Evolutionary conservation across 2,797 vertebrate genomes (phyloP).

Genomic region (Artibeus lituratus): DNA sequence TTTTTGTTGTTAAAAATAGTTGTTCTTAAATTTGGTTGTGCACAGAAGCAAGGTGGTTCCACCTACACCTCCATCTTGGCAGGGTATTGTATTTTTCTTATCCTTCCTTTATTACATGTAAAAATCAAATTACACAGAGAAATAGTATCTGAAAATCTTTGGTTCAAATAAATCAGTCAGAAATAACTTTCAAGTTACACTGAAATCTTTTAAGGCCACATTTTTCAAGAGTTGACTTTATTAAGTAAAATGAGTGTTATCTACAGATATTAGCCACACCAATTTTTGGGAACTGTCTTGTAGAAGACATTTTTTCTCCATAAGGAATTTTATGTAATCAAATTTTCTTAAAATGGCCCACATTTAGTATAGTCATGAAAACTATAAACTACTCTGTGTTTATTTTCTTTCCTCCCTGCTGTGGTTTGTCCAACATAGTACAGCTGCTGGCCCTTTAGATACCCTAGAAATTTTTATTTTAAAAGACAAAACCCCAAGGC

Average conservation of each 20-base stretch:
- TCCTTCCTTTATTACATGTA: slow-evolving; percentile 6
- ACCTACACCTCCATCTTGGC: too few relatives aligned
- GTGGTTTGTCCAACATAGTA: background rate
- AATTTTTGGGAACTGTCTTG: slow-evolving; percentile 36
- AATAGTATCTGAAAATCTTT: background rate
- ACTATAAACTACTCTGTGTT: background rate
- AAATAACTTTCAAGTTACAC: slow-evolving; percentile 23
- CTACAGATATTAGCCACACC: background rate
- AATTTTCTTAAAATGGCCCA: background rate
- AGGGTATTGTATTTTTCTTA: background rate
- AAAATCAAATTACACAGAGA: slow-evolving; percentile 36
- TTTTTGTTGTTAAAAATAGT: too few relatives aligned
- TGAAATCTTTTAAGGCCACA: background rate
- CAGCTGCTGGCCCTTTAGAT: background rate
- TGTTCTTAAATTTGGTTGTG: too few relatives aligned
- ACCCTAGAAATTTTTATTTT: background rate
- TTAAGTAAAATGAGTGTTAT: slow-evolving; percentile 33
- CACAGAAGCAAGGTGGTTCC: too few relatives aligned
- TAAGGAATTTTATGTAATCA: slow-evolving; percentile 39
- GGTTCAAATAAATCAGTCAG: slow-evolving; percentile 47
- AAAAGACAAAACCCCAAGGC: background rate
- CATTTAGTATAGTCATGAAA: background rate
- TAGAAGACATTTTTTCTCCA: slow-evolving; percentile 44
- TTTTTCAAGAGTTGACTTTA: slow-evolving; percentile 46
- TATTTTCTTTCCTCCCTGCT: background rate